Evolutionary conservation across 2,888 invertebrate species (phyloP), one percentile per base, ranked within the genome.

Genomic region (Parasteatoda lunata): DNA sequence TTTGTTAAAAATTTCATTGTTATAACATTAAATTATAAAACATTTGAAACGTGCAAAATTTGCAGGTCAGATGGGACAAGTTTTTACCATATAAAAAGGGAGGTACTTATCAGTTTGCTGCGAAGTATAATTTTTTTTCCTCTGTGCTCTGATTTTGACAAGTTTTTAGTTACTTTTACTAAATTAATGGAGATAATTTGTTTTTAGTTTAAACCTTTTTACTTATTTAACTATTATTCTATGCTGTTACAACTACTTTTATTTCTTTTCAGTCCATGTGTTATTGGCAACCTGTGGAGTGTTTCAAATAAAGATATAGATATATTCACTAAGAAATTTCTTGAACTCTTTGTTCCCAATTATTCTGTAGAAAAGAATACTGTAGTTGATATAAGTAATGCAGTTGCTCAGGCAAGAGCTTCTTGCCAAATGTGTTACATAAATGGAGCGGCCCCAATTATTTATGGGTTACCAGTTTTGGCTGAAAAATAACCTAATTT

Each of bases 221-320:
- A n/a, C n/a, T n/a, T n/a, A n/a, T n/a, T n/a, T n/a, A n/a, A n/a
- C n/a, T n/a, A 52, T 54, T 59, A 6, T 7, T 30, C 7, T 15
- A 7, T 79, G 5, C 49, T 7, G 48, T n/a, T 68, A 15, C 8
- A n/a, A n/a, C n/a, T 70, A 15, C 70, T 59, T 76, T 84, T 72
- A 88, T 87, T 54, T 77, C 84, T 78, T 88, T 90, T 73, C 90
- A 96, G 96, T 90, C 95, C 96, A 0, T 93, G 94, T 91, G 93
- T 95, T 70, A 92, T 96, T n/a, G 96, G 95, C 30, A 95, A 95
- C 94, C 93, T 96, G 82, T 96, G 96, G 95, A 95, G 95, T 91
- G 95, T 96, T 82, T 96, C 96, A 0, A 96, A 96, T 90, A 91
- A 91, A 66, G 93, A 93, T 90, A 93, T 93, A 75, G 93, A 93